phyloP scores from a whole-genome alignment of 2,113 vertebrate genomes.

The Gasterosteus aculeatus region DNA sequence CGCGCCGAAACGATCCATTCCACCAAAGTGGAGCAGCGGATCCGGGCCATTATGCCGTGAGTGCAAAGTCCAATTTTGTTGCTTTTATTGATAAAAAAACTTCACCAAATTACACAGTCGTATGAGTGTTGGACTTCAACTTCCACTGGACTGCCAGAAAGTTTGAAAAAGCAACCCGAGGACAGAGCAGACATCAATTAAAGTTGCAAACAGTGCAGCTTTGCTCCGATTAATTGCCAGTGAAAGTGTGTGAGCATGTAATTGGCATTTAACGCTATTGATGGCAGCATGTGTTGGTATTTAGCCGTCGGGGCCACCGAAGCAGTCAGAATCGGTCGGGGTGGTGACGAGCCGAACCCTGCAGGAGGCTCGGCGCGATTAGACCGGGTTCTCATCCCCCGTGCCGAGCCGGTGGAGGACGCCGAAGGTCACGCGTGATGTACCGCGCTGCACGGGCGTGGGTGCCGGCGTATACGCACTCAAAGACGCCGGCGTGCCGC shows the following conservation, averaged over 20 bases:
- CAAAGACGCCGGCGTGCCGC: neutral
- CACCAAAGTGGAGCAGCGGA: neutral
- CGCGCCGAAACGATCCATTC: neutral
- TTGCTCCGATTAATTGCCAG: slow-evolving; percentile 62
- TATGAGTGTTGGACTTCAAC: neutral
- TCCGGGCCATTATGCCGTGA: neutral
- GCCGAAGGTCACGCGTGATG: slow-evolving; percentile 73
- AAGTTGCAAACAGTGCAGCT: slow-evolving; percentile 43
- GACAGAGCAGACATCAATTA: slow-evolving; percentile 37
- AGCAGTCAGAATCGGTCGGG: slow-evolving; percentile 65
- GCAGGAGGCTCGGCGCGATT: slow-evolving; percentile 70
- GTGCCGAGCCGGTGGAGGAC: too few relatives aligned
- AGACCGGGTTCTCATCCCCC: slow-evolving; percentile 57
- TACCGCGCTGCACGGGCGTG: too few relatives aligned
- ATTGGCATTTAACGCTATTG: slow-evolving; percentile 74
- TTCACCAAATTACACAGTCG: too few relatives aligned
- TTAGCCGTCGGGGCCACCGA: slow-evolving; percentile 64
- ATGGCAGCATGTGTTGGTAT: slow-evolving; percentile 74
- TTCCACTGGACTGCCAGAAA: slow-evolving; percentile 11
- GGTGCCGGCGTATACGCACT: too few relatives aligned
- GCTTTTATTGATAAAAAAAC: neutral
- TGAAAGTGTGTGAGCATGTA: slow-evolving; percentile 63
- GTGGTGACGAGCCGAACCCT: slow-evolving; percentile 67
- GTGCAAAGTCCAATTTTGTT: too few relatives aligned
- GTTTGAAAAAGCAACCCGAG: slow-evolving; percentile 29